Conservation (phyloP, 2,888 invertebrate species). For the Drosophila paranaensis region DNA sequence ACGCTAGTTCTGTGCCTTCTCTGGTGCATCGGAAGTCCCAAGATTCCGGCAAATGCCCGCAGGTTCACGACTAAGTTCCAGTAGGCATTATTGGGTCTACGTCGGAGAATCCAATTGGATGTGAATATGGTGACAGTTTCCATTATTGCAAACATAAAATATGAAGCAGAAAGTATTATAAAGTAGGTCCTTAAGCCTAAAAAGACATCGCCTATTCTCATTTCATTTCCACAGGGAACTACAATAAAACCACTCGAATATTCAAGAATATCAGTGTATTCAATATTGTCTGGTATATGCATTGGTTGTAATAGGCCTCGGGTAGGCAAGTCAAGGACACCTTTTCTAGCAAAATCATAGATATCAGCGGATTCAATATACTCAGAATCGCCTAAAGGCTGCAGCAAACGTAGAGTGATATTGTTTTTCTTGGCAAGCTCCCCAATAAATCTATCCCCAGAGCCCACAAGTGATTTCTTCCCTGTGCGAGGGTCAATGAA, state of each 20-base stretch:
- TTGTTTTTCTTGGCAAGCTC: not conserved
- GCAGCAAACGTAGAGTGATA: not conserved
- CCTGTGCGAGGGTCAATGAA: not conserved
- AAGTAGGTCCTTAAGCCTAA: constrained; percentile 16
- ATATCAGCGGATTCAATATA: not conserved
- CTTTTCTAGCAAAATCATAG: not conserved
- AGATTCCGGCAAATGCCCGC: constrained; percentile 29
- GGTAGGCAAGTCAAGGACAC: not conserved
- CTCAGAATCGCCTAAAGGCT: no score
- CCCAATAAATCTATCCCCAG: no score
- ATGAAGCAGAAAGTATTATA: constrained; percentile 16
- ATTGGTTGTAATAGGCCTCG: not conserved
- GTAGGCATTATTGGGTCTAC: not conserved
- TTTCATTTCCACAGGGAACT: constrained; percentile 39
- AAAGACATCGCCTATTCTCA: constrained; percentile 27
- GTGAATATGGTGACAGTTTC: constrained; percentile 26
- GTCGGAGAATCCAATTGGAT: not conserved
- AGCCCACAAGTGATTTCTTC: not conserved
- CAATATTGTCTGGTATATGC: no score
- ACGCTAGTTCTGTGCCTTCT: constrained; percentile 14
- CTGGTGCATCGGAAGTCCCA: constrained; percentile 34
- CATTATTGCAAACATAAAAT: constrained; percentile 27
- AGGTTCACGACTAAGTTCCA: constrained; percentile 30
- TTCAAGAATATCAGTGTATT: not conserved
- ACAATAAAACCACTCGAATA: constrained; percentile 1